These are phyloP conservation scores for Augochlora pura DNA, from an alignment of 1,140 invertebrate genomes.

Conservation along the genomic window DNA sequence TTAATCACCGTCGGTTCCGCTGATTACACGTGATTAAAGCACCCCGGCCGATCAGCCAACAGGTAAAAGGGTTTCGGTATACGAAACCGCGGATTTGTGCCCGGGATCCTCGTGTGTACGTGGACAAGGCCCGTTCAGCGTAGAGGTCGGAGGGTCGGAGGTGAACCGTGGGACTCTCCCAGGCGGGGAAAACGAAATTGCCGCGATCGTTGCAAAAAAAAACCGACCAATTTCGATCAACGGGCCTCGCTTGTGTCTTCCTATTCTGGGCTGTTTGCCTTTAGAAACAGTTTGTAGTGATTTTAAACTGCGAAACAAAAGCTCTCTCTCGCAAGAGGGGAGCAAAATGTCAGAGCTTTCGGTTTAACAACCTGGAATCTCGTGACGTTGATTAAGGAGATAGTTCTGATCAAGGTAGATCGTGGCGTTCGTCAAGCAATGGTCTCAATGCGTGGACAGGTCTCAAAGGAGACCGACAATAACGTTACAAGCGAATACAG, in stretches of 20 bases:
- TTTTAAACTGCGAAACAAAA: too few species aligned
- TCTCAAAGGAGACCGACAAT: neutral
- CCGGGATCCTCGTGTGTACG: constrained; percentile 46
- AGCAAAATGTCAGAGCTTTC: too few species aligned
- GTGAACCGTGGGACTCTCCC: constrained; percentile 76
- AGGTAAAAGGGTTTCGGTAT: neutral
- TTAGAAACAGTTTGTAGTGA: too few species aligned
- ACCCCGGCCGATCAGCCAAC: neutral
- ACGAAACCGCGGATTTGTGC: neutral
- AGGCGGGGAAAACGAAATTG: constrained; percentile 56
- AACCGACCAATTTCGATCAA: too few species aligned
- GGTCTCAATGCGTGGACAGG: neutral
- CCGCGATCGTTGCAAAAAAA: neutral
- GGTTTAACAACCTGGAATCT: too few species aligned
- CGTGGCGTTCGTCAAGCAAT: neutral
- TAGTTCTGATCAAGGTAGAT: neutral
- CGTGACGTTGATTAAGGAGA: too few species aligned
- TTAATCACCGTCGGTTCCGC: constrained; percentile 24
- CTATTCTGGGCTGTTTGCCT: too few species aligned
- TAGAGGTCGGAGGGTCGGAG: constrained; percentile 68
- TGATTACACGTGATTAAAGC: constrained; percentile 33
- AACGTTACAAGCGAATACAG: neutral
- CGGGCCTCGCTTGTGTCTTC: too few species aligned
- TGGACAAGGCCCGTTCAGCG: constrained; percentile 65
- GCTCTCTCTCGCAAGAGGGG: too few species aligned